Base-by-base conservation (phyloP, 2,113 vertebrate species). In the Oreochromis niloticus region DNA sequence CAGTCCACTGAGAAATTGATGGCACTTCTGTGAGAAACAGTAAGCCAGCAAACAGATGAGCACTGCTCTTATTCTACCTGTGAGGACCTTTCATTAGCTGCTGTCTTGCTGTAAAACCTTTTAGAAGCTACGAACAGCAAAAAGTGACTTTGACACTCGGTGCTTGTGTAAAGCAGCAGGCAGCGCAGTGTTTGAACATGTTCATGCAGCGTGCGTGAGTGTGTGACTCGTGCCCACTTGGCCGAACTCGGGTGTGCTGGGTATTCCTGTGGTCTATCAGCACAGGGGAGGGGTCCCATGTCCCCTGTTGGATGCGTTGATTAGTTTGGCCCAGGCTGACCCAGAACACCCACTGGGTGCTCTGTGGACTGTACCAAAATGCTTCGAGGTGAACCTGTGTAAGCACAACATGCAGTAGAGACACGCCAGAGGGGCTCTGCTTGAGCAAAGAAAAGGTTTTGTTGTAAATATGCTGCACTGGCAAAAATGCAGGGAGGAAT, bases 251-350 rank as follows among this genome's bases (percentile, higher is more conserved):
- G 91, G 88, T 92, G 88, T 89, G 85, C 48, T 22, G 39, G 57
- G 83, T 90, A 75, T 78, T 88, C 89, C 91, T 88, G 88, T 80
- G 86, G 88, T 83, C 83, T 87, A 41, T 68, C 92, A 89, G 87
- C 43, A 16, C 85, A 43, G 87, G 54, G 89, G 89, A 73, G 79
- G 90, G 90, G 71, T 83, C 71, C 63, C 36, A 16, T 90, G 78
- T 93, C 83, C 85, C 95, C 94, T 75, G 92, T 91, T 90, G 93
- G 89, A 96, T 92, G 95, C 83, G 94, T 95, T 96, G 96, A 96
- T 96, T 95, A 94, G 92, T 94, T 96, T 95, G 92, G 93, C 92
- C 88, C 87, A 81, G 81, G 84, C 88, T 82, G 90, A 87, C 91
- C 91, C 89, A 91, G 84, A 80, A 87, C 80, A 50, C 93, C 81